These are phyloP conservation scores for Formicarius rufipectus DNA, from an alignment of 2,113 vertebrate genomes.

Conservation along the genomic window DNA sequence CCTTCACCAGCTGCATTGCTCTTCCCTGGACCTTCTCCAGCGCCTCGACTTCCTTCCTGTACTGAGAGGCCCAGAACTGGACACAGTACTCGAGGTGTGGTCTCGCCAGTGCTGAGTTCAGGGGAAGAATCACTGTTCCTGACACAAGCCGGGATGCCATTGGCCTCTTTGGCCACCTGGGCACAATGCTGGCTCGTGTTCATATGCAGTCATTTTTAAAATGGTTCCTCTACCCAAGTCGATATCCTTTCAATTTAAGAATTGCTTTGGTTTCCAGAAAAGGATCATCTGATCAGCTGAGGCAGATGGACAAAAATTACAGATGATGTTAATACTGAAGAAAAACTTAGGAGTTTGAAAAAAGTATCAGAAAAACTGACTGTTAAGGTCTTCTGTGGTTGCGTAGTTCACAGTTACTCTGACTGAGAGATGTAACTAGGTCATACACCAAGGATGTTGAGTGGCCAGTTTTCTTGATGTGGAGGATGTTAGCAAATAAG, in stretches of 20 bases:
- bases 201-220: not conserved
- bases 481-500: not conserved
- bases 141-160: no score
- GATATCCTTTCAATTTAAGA: not conserved
- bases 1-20: no score
- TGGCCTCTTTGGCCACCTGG: no score
- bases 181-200: no score
- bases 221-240: not conserved
- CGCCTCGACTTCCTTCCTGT: no score
- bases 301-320: not conserved
- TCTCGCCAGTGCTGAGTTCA: no score
- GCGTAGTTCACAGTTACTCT: not conserved
- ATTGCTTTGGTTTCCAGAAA: not conserved
- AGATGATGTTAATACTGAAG: not conserved
- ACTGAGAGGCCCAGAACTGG: no score
- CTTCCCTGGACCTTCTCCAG: no score
- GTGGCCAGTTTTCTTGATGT: not conserved
- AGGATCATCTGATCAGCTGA: not conserved
- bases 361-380: not conserved
- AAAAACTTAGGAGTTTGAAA: not conserved
- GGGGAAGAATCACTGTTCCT: no score
- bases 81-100: no score
- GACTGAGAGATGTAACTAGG: not conserved
- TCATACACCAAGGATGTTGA: not conserved
- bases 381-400: not conserved